Conservation (phyloP, 1,140 invertebrate species). For the Brachionus sp. region DNA sequence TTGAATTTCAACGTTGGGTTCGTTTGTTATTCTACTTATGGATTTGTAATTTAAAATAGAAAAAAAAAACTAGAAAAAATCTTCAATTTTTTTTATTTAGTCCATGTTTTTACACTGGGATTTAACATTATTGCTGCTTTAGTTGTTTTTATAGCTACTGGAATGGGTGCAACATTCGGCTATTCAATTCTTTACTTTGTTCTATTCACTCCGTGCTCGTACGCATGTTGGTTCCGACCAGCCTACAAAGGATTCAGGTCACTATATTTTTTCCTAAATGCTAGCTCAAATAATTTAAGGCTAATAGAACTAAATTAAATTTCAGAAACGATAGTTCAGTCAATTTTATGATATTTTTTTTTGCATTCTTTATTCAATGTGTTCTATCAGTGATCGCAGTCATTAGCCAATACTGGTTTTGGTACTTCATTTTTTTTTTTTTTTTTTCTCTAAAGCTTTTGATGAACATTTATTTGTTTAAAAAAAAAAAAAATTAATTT, state of each 20-base stretch:
- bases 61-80: slow-evolving; percentile 68
- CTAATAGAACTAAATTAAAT: slow-evolving; percentile 50
- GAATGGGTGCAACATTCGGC: slow-evolving; percentile 70
- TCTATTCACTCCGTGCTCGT: slow-evolving; percentile 91
- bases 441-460: neutral
- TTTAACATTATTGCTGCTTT: slow-evolving; percentile 50
- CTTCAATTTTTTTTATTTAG: slow-evolving; percentile 54
- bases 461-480: too few relatives aligned
- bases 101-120: slow-evolving; percentile 46
- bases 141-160: slow-evolving; percentile 51
- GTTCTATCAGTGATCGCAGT: slow-evolving; percentile 77
- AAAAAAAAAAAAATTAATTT: neutral
- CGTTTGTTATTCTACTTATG: slow-evolving; percentile 90
- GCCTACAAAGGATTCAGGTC: slow-evolving; percentile 80
- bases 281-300: neutral
- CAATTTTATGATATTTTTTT: slow-evolving; percentile 99
- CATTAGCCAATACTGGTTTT: slow-evolving; percentile 49
- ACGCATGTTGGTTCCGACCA: slow-evolving; percentile 90
- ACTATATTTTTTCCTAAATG: neutral
- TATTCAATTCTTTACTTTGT: slow-evolving; percentile 82
- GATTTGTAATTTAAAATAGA: slow-evolving; percentile 79
- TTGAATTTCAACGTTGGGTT: slow-evolving; percentile 93
- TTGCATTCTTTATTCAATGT: slow-evolving; percentile 92
- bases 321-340: slow-evolving; percentile 88
- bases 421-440: slow-evolving; percentile 25